A percentile compares a stretch with the other conserved stretches of the same genome.
Evolutionary conservation across 2,113 vertebrate genomes (phyloP).

Genomic region (Peromyscus californicus): DNA sequence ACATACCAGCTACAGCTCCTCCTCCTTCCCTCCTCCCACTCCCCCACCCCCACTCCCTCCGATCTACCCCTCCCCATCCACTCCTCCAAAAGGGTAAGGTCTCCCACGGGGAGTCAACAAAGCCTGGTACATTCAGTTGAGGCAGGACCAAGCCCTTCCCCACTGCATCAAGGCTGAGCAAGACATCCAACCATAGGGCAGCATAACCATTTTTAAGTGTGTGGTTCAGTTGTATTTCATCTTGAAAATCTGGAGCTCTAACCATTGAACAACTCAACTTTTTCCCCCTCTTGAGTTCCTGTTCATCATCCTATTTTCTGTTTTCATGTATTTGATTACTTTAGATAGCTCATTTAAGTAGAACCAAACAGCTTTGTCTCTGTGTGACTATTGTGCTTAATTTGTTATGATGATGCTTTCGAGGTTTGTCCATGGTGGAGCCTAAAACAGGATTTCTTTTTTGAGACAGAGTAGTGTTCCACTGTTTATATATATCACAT

Average conservation of each 20-base stretch:
- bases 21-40: too few relatives aligned
- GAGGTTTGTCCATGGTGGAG: background rate
- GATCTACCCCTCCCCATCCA: too few relatives aligned
- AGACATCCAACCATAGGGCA: too few relatives aligned
- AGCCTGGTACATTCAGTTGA: too few relatives aligned
- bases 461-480: background rate
- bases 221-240: conserved; percentile 13
- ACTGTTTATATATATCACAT: background rate
- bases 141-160: too few relatives aligned
- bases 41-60: too few relatives aligned
- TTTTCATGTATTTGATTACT: background rate
- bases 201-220: background rate
- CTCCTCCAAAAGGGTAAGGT: too few relatives aligned
- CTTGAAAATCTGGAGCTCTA: background rate
- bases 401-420: background rate
- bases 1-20: too few relatives aligned
- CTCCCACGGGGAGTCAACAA: too few relatives aligned
- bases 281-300: background rate
- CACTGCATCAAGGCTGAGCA: too few relatives aligned
- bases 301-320: background rate
- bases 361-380: background rate
- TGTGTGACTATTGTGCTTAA: background rate
- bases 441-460: background rate
- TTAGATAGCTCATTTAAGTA: background rate
- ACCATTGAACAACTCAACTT: background rate